Conservation (phyloP, 2,797 vertebrate species). For the Cossypha caffra region DNA sequence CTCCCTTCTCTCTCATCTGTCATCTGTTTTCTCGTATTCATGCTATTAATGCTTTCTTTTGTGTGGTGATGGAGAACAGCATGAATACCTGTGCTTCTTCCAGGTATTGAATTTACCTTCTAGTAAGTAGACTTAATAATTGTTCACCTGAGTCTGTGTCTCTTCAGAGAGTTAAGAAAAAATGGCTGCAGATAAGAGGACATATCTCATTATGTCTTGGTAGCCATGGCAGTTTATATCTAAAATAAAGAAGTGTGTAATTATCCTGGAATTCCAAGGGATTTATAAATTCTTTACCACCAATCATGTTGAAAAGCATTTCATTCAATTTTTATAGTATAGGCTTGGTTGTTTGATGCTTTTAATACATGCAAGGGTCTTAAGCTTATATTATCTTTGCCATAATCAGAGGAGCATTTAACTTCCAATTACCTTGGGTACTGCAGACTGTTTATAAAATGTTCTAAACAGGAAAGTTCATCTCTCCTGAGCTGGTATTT, state of each 20-base stretch:
- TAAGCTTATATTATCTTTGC: not conserved
- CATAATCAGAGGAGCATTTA: not conserved
- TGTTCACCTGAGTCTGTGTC: not conserved
- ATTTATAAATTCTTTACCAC: not conserved
- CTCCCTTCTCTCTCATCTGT: not conserved
- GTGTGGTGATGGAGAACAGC: not conserved
- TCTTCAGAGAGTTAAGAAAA: not conserved
- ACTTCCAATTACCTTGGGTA: not conserved
- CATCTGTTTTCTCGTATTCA: not conserved
- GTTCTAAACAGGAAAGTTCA: not conserved
- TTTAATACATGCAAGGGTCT: not conserved
- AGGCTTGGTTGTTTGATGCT: not conserved
- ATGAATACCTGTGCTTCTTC: not conserved
- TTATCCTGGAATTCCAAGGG: not conserved
- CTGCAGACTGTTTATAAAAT: not conserved
- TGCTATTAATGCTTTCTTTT: not conserved
- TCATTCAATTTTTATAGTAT: not conserved
- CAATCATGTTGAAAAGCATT: not conserved
- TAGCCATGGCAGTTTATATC: not conserved
- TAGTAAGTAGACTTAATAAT: not conserved
- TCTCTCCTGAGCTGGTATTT: not conserved
- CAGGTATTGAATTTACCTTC: not conserved
- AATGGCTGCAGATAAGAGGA: not conserved
- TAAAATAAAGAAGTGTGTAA: not conserved
- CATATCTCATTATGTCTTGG: not conserved